Evolutionary conservation across 1,140 invertebrate genomes (phyloP), one percentile per base, ranked within the genome.

Genomic region (Littorina saxatilis): DNA sequence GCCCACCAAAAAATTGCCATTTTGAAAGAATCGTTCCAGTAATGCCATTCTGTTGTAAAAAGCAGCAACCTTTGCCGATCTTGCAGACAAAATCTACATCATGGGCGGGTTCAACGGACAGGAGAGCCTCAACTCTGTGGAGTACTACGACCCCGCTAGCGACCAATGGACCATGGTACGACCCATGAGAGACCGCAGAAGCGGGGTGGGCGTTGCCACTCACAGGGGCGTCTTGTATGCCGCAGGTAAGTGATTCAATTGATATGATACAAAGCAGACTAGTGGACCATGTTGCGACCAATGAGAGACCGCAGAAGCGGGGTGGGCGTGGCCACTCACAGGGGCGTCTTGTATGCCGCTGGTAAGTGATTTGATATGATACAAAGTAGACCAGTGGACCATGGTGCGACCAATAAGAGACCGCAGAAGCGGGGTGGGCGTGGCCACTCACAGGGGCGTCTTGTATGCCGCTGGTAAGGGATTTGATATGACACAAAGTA

Each of bases 21-120:
- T n/a, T n/a, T n/a, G n/a, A n/a, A n/a, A n/a, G n/a, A n/a, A n/a
- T n/a, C n/a, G n/a, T n/a, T n/a, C n/a, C n/a, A n/a, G n/a, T n/a
- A n/a, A n/a, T n/a, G n/a, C n/a, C n/a, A n/a, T n/a, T n/a, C n/a
- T n/a, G n/a, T n/a, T n/a, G n/a, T n/a, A n/a, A n/a, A n/a, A n/a
- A n/a, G n/a, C n/a, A n/a, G n/a, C n/a, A n/a, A n/a, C n/a, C n/a
- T n/a, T n/a, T n/a, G n/a, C n/a, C n/a, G n/a, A 17, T 17, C 43
- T 47, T 84, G 15, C 63, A 90, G 87, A 80, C 20, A 87, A 83
- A 40, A 82, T 90, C 29, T 90, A 88, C 74, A 84, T 90, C 35
- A 95, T 95, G 52, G 95, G 95, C 32, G 97, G 97, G 0, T 98
- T 98, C 90, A 97, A 97, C 90, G 97, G 97, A 0, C 94, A 95